Conservation (phyloP, 2,113 vertebrate species). For the Dipodomys stephensi region DNA sequence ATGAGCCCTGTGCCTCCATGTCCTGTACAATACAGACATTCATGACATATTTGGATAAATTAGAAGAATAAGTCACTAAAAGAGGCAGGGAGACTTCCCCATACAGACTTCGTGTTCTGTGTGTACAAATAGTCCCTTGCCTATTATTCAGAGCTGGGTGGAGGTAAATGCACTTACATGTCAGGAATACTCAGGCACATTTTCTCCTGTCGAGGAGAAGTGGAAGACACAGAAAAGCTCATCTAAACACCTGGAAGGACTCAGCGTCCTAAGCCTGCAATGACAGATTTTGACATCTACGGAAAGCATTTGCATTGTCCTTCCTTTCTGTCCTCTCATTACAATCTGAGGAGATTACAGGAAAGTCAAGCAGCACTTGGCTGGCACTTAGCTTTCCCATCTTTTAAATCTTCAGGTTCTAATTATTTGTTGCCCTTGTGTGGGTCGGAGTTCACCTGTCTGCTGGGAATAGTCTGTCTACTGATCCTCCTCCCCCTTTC, state of each 20-base stretch:
- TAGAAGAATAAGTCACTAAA: background rate
- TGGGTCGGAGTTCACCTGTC: conserved; percentile 58
- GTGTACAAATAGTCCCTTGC: background rate
- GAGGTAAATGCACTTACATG: background rate
- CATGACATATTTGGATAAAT: background rate
- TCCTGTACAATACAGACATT: background rate
- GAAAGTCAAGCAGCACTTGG: conserved; percentile 32
- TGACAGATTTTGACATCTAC: background rate
- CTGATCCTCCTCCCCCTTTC: background rate
- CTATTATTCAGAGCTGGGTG: background rate
- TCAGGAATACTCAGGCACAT: background rate
- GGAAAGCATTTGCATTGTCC: background rate
- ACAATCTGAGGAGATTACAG: conserved; percentile 14
- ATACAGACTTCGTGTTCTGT: background rate
- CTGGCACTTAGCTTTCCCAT: background rate
- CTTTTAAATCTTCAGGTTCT: conserved; percentile 35
- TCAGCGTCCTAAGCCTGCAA: background rate
- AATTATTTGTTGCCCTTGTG: background rate
- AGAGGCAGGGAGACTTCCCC: background rate
- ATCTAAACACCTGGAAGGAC: background rate
- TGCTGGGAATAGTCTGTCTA: conserved; percentile 40
- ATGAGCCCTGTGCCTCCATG: background rate
- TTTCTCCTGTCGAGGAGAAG: background rate
- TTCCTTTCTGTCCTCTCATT: conserved; percentile 28
- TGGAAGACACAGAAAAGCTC: no score